Evolutionary conservation across 2,888 invertebrate species (phyloP), one percentile per base, ranked within the genome.

Genomic region (Drosophila picticornis): DNA sequence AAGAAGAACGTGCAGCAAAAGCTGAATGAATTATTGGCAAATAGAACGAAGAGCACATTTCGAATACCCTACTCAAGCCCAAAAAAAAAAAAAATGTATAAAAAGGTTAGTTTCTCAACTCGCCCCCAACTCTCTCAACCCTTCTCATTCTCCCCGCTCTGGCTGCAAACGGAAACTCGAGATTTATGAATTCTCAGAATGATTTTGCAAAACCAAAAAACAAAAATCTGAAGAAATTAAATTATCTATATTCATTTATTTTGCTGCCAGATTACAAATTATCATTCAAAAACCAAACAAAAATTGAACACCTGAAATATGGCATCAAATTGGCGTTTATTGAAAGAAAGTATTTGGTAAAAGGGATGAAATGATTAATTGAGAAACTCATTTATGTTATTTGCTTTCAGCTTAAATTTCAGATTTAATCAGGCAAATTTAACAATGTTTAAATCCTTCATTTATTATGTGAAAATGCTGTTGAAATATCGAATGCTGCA

Each of bases 171-270:
- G 89, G 87, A 87, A 87, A 87, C 75, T 86, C 80, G 87, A 87
- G 87, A 87, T 90, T 87, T 87, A 90, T 87, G 75, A 87, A 90
- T 87, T 87, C 87, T 56, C 63, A 78, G 87, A 87, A 87, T 81
- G 74, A 87, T 87, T 89, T 76, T 53, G 55, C 36, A 22, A 56
- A 51, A 56, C 29, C 16, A 59, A 52, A 50, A 46, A 57, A 27
- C 25, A 38, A 55, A 56, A 11, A 13, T 16, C 2, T 68, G 63
- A 57, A 51, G 59, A 66, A 81, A 72, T 63, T 80, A 48, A 65
- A 59, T 62, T 62, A 64, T 79, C 59, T 74, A 52, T 62, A 61
- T 79, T 62, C 57, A 69, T 75, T 64, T 36, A 51, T 55, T 61
- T 58, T 25, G 56, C 51, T 38, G 59, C 29, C 72, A 73, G 56